Base-by-base conservation (phyloP, 2,888 invertebrate species). In the Leucophenga maculata region DNA sequence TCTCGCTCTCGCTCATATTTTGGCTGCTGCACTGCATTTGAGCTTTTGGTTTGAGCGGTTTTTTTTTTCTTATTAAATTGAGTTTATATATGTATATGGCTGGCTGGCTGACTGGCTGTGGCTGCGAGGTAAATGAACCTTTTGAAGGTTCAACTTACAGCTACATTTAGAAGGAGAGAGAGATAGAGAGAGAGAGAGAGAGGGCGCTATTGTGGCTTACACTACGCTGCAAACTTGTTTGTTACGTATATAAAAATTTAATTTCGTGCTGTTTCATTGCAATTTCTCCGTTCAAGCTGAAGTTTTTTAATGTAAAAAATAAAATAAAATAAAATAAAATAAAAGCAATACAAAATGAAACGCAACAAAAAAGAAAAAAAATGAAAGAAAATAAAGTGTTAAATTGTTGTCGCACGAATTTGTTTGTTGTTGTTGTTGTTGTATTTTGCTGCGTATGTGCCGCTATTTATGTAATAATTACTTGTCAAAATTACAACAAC, bases 111-210 rank as follows among this genome's bases (percentile, higher is more conserved):
- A n/a, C n/a, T n/a, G n/a, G n/a, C n/a, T 52, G 26, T 65, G 26
- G 26, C 6, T 44, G n/a, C n/a, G 81, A 83, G 88, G 88, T 87
- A 87, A 88, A 87, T 83, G 86, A 87, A 87, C 87, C 84, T 87
- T 86, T 88, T 87, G 86, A 86, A 86, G 87, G 87, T 87, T 88
- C 86, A 85, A 79, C 86, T 85, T 85, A 85, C 85, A 84, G 73
- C 80, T 68, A 78, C 76, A 74, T 57, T 11, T 16, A 67, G 26
- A 68, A 52, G 52, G 67, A 64, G 11, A 60, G n/a, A 3, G 3
- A 39, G 8, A 11, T 3, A 11, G 39, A 8, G 39, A 1, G 39
- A 6, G 8, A 32, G 13, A 32, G 59, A 31, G 32, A 32, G 32
- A 11, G 6, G 20, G 13, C n/a, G n/a, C n/a, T n/a, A n/a, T n/a